A percentile compares a stretch with the other conserved stretches of the same genome.
Conservation (phyloP, 2,113 vertebrate genomes). For the Rhabdomys dilectus region DNA sequence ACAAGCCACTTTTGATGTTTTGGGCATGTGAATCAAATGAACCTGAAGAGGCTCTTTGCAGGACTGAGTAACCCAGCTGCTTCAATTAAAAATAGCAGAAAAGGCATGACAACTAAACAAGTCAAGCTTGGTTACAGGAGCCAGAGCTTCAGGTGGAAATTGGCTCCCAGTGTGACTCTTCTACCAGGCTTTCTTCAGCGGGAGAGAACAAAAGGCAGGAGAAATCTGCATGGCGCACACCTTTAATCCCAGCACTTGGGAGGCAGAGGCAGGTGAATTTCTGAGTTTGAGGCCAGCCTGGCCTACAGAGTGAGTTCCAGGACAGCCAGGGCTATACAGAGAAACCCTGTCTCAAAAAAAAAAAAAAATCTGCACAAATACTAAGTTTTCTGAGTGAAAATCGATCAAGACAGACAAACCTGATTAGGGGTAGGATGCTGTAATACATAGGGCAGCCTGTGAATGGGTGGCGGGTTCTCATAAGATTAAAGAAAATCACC, state of each 20-base stretch:
- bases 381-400: slow-evolving; percentile 80
- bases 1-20: slow-evolving; percentile 21
- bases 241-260: no score
- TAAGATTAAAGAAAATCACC: slow-evolving; percentile 85
- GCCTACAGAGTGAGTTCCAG: no score
- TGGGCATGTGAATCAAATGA: background rate
- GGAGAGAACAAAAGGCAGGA: slow-evolving; percentile 70
- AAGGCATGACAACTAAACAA: background rate
- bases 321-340: no score
- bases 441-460: slow-evolving; percentile 69
- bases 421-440: slow-evolving; percentile 75
- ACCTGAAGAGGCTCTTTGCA: background rate
- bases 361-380: slow-evolving; percentile 79
- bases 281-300: no score
- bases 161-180: fast-evolving
- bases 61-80: background rate
- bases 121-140: background rate
- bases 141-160: background rate
- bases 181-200: background rate
- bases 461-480: slow-evolving; percentile 78
- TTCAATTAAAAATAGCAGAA: background rate
- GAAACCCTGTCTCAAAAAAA: no score
- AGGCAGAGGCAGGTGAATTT: no score
- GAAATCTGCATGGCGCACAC: slow-evolving; percentile 63
- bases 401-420: slow-evolving; percentile 81